phyloP scores from a whole-genome alignment of 2,888 invertebrate species.

The Cactoblastis cactorum region DNA sequence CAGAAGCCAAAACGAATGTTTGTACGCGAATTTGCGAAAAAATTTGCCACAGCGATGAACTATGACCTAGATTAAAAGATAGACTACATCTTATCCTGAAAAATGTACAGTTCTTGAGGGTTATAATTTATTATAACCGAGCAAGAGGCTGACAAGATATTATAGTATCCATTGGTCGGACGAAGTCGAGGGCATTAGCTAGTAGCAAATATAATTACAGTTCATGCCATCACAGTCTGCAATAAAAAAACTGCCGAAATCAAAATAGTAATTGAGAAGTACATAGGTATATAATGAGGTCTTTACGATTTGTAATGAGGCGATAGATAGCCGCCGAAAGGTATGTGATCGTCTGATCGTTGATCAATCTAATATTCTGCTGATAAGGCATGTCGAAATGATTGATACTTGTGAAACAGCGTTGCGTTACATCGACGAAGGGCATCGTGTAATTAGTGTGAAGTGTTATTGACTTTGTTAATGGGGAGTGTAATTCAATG shows the following conservation, averaged over 20 bases:
- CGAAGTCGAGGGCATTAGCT: no score
- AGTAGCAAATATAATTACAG: slow-evolving; percentile 9
- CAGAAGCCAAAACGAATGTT: no score
- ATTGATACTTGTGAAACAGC: slow-evolving; percentile 16
- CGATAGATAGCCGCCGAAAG: slow-evolving; percentile 7
- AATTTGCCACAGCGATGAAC: no score
- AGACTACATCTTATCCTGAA: no score
- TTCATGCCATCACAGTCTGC: background rate
- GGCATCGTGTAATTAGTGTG: slow-evolving; percentile 4
- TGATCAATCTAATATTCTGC: slow-evolving; percentile 18
- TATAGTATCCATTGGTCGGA: no score
- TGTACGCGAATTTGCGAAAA: no score
- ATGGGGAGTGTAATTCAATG: no score
- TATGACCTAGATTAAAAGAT: no score
- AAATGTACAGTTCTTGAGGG: no score
- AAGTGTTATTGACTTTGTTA: no score
- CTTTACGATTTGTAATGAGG: slow-evolving; percentile 9
- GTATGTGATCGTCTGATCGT: slow-evolving; percentile 6
- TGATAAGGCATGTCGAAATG: slow-evolving; percentile 16
- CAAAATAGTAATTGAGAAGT: background rate
- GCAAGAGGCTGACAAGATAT: no score
- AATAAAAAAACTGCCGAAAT: background rate
- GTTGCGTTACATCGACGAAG: slow-evolving; percentile 7
- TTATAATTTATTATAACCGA: no score
- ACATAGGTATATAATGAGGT: slow-evolving; percentile 8